Conservation (phyloP, 2,797 vertebrate genomes). For the Eidolon dupreanum region DNA sequence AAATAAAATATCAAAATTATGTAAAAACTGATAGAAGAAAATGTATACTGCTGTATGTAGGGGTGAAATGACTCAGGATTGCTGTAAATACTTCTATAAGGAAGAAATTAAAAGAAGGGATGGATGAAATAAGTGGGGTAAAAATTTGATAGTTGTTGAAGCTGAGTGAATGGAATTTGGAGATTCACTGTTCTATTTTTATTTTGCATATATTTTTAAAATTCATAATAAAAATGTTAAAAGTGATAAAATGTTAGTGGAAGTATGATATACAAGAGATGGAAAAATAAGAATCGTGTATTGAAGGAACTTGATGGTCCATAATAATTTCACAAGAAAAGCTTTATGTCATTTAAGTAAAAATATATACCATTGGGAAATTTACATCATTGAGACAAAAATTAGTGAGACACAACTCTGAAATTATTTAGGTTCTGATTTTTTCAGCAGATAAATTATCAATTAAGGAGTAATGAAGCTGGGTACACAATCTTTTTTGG, state of each 20-base stretch:
- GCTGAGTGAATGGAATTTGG: not conserved
- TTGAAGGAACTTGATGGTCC: not conserved
- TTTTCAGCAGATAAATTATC: slow-evolving; percentile 24
- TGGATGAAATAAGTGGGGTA: not conserved
- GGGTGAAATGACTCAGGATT: not conserved
- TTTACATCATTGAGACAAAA: not conserved
- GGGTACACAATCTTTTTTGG: not conserved
- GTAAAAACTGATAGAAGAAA: not conserved
- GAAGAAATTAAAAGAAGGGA: not conserved
- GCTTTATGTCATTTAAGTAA: not conserved
- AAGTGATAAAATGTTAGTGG: not conserved
- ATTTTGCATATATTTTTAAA: slow-evolving; percentile 19
- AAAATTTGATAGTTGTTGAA: not conserved
- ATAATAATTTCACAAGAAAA: slow-evolving; percentile 36
- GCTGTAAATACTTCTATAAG: not conserved
- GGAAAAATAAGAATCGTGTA: not conserved
- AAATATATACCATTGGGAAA: not conserved
- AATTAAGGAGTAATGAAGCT: not conserved
- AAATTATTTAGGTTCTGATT: not conserved
- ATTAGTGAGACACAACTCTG: not conserved
- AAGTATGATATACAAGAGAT: not conserved
- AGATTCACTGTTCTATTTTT: not conserved
- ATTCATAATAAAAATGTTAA: not conserved
- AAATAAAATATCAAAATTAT: slow-evolving; percentile 5
- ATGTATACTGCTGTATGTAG: not conserved